Percentiles rank a stretch among this genome's conserved stretches.
Evolutionary conservation across 1,140 invertebrate species (phyloP).

Genomic region (Bicyclus anynana): DNA sequence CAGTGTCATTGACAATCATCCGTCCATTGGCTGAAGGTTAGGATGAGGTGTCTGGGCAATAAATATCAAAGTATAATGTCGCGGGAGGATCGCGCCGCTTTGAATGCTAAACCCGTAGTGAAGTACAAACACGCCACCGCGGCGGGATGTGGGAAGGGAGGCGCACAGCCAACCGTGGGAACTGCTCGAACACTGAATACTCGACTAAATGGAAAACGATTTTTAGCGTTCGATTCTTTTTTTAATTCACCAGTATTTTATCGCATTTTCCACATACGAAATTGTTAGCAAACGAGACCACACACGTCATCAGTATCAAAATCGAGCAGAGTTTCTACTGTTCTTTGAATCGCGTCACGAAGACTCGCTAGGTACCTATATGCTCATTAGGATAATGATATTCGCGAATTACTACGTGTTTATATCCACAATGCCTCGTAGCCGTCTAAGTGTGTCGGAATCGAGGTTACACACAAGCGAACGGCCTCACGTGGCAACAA

Average conservation of each 20-base stretch:
- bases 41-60: conserved; percentile 61
- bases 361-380: conserved; percentile 34
- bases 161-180: conserved; percentile 62
- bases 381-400: conserved; percentile 72
- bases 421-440: conserved; percentile 62
- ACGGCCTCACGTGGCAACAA: conserved; percentile 68
- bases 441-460: conserved; percentile 59
- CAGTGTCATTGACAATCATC: conserved; percentile 11
- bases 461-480: conserved; percentile 69
- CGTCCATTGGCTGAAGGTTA: conserved; percentile 19
- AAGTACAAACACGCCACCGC: conserved; percentile 59
- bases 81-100: conserved; percentile 58
- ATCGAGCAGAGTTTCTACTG: conserved; percentile 7
- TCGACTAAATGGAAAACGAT: conserved; percentile 18
- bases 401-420: conserved; percentile 71
- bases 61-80: conserved; percentile 72
- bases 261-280: background rate
- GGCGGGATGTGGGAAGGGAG: conserved; percentile 43
- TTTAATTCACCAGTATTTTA: conserved; percentile 2
- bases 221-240: conserved; percentile 15
- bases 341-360: conserved; percentile 37
- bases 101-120: conserved; percentile 70
- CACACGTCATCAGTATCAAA: no score
- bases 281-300: no score
- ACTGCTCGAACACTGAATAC: conserved; percentile 40